Evolutionary conservation across 1,140 invertebrate species (phyloP).

Genomic region (Pseudomyrmex flavicornis): DNA sequence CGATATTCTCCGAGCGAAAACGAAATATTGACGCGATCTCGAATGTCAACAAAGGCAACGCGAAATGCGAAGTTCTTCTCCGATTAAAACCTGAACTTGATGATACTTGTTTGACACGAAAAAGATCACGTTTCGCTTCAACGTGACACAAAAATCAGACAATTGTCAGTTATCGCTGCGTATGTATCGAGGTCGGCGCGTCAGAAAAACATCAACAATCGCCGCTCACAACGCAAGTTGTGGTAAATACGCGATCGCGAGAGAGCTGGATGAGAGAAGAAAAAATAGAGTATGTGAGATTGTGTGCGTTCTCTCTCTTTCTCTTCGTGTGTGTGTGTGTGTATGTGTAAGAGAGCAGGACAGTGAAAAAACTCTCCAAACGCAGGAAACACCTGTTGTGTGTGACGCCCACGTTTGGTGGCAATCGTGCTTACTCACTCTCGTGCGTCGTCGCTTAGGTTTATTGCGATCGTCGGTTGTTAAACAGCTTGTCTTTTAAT

Average conservation of each 20-base stretch:
- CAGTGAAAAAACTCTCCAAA: conserved; percentile 33
- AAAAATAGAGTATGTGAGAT: too few species aligned
- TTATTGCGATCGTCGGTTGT: background rate
- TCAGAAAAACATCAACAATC: background rate
- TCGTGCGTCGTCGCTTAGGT: background rate
- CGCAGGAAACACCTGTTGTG: conserved; percentile 60
- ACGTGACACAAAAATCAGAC: background rate
- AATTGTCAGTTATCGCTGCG: background rate
- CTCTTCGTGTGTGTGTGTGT: too few species aligned
- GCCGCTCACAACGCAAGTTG: background rate
- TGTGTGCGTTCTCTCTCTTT: too few species aligned
- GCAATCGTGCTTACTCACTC: conserved; percentile 39
- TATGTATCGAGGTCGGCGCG: background rate
- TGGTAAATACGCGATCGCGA: background rate
- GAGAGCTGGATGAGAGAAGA: too few species aligned
- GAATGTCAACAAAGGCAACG: background rate
- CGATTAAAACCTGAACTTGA: background rate
- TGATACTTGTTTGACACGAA: background rate
- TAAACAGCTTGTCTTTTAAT: background rate
- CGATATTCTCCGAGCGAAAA: background rate
- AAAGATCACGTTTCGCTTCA: background rate
- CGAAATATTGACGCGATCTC: background rate
- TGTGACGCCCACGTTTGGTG: conserved; percentile 60
- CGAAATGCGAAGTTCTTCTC: background rate
- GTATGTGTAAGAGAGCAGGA: background rate